phyloP scores from a whole-genome alignment of 2,888 invertebrate species.

The Dione juno region DNA sequence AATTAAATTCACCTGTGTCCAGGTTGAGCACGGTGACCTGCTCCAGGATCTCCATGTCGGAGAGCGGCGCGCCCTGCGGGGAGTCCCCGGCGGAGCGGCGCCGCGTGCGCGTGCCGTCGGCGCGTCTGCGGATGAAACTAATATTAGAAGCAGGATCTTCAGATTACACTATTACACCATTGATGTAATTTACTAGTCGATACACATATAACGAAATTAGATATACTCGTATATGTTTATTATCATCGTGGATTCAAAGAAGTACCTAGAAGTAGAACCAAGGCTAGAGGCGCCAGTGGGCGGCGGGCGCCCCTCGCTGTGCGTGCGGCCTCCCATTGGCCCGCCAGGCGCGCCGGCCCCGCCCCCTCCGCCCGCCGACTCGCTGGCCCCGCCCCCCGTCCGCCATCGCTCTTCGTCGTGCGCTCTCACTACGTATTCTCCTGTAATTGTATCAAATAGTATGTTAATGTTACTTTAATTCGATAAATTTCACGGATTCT shows the following conservation, averaged over 20 bases:
- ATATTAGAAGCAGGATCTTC: no score
- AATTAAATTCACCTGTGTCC: constrained; percentile 82
- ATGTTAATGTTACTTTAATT: no score
- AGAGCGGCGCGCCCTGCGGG: constrained; percentile 88
- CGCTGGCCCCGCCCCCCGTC: constrained; percentile 30
- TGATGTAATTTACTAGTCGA: no score
- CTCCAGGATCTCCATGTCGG: constrained; percentile 96
- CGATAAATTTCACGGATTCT: no score
- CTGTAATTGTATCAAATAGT: constrained; percentile 57
- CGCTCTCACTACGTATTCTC: constrained; percentile 85
- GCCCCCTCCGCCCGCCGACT: constrained; percentile 68
- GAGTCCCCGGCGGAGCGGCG: constrained; percentile 94
- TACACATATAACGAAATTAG: no score
- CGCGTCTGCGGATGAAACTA: constrained; percentile 42
- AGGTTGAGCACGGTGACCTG: constrained; percentile 93
- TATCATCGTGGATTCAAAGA: not conserved
- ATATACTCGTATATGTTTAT: no score
- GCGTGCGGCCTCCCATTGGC: constrained; percentile 72
- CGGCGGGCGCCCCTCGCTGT: constrained; percentile 71
- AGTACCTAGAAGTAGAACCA: constrained; percentile 62
- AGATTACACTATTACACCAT: no score
- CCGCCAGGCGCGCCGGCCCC: constrained; percentile 63
- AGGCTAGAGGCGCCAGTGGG: constrained; percentile 64
- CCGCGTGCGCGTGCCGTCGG: constrained; percentile 79
- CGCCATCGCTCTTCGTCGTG: constrained; percentile 81